Percentiles rank a stretch among this genome's conserved stretches.
These are phyloP conservation scores for Mimachlamys varia DNA, from an alignment of 2,888 invertebrate species.

Conservation along the genomic window DNA sequence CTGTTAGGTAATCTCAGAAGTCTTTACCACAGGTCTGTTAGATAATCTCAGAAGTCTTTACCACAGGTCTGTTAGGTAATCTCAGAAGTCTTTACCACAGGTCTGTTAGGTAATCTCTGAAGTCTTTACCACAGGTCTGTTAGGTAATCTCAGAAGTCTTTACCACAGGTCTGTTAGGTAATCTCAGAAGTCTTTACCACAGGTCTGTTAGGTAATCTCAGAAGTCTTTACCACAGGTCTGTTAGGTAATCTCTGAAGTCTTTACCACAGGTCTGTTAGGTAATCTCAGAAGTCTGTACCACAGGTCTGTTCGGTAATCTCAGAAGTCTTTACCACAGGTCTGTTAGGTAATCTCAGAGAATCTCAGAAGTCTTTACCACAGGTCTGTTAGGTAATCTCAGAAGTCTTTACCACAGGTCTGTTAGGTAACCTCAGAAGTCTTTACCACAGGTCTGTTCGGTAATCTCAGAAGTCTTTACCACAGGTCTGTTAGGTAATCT, in stretches of 20 bases:
- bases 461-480: background rate
- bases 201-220: conserved; percentile 15
- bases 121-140: background rate
- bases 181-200: background rate
- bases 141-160: background rate
- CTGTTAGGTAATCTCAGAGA: no score
- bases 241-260: background rate
- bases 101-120: background rate
- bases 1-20: background rate
- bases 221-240: background rate
- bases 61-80: background rate
- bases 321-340: background rate
- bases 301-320: conserved; percentile 6
- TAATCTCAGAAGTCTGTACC: background rate
- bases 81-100: background rate
- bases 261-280: background rate
- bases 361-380: background rate
- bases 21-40: background rate
- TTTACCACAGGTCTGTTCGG: background rate
- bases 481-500: conserved; percentile 6
- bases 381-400: conserved; percentile 15
- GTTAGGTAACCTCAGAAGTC: background rate
- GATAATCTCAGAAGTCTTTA: background rate
- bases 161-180: background rate
- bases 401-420: background rate